phyloP scores from a whole-genome alignment of 2,888 invertebrate species.

The Metopia argyrocephala region DNA sequence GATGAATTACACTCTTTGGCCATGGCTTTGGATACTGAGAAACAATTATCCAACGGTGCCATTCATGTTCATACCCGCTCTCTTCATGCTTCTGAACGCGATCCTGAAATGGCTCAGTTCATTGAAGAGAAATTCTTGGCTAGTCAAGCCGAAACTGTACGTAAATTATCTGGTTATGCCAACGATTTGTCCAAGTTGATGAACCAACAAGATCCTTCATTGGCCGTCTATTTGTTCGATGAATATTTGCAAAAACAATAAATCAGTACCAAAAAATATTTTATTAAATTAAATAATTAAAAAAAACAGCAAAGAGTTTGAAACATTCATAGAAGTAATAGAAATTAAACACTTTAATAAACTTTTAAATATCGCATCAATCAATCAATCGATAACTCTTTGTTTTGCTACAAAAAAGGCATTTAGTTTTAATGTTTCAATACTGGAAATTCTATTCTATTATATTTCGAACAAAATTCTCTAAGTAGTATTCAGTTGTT shows the following conservation, averaged over 20 bases:
- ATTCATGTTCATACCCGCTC: conserved; percentile 84
- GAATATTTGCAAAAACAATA: conserved; percentile 80
- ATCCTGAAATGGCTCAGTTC: conserved; percentile 86
- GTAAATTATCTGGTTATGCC: conserved; percentile 86
- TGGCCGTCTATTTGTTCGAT: conserved; percentile 87
- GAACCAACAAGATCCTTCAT: conserved; percentile 81
- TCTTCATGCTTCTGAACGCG: conserved; percentile 81
- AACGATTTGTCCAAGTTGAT: conserved; percentile 85
- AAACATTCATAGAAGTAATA: not conserved
- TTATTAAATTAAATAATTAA: conserved; percentile 6
- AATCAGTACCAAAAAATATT: conserved; percentile 45
- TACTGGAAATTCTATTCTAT: conserved; percentile 12
- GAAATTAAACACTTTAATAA: not conserved
- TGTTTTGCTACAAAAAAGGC: conserved; percentile 7
- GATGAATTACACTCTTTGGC: conserved; percentile 86
- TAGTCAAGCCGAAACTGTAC: conserved; percentile 83
- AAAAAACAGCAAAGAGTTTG: conserved; percentile 34
- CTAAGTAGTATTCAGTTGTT: conserved; percentile 43
- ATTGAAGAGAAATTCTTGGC: conserved; percentile 88
- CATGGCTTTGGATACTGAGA: conserved; percentile 87
- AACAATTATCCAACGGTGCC: conserved; percentile 84
- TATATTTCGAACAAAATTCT: conserved; percentile 33
- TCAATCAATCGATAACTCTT: conserved; percentile 9
- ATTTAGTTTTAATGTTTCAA: conserved; percentile 37
- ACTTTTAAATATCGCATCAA: not conserved